Conservation (phyloP, 2,113 vertebrate genomes). For the Gopherus evgoodei region DNA sequence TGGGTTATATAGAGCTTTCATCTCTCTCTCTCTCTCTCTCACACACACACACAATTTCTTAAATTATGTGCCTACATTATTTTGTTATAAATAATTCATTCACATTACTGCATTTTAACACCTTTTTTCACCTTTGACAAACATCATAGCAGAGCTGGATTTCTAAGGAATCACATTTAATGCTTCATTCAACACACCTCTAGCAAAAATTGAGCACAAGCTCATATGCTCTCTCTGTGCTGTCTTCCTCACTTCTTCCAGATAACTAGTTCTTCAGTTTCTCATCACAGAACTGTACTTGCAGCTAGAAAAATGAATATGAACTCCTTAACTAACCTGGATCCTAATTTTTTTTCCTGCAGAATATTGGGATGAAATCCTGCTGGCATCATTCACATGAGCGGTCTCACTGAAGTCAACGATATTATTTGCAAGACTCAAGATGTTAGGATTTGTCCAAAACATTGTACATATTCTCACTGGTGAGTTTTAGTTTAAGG, state of each 20-base stretch:
- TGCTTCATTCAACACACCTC: fast-evolving
- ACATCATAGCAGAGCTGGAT: neutral
- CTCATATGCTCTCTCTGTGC: neutral
- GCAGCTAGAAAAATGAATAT: fast-evolving
- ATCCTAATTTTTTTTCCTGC: neutral
- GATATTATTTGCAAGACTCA: neutral
- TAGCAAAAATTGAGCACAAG: neutral
- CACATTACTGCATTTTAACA: neutral
- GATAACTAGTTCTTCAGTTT: neutral
- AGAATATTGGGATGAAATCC: neutral
- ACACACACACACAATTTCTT: neutral
- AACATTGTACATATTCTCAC: fast-evolving
- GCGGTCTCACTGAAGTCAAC: neutral
- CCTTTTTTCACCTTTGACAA: neutral
- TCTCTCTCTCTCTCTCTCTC: neutral
- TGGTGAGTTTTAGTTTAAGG: neutral
- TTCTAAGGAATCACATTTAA: neutral
- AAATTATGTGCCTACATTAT: neutral
- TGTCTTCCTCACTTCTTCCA: neutral
- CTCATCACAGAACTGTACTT: fast-evolving
- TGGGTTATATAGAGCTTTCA: neutral
- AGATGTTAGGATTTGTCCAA: neutral
- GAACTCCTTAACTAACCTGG: neutral
- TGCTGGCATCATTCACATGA: neutral
- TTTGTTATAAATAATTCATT: neutral